A percentile compares a stretch with the other conserved stretches of the same genome.
phyloP scores from a whole-genome alignment of 2,113 vertebrate species.

The Aphyosemion australe region DNA sequence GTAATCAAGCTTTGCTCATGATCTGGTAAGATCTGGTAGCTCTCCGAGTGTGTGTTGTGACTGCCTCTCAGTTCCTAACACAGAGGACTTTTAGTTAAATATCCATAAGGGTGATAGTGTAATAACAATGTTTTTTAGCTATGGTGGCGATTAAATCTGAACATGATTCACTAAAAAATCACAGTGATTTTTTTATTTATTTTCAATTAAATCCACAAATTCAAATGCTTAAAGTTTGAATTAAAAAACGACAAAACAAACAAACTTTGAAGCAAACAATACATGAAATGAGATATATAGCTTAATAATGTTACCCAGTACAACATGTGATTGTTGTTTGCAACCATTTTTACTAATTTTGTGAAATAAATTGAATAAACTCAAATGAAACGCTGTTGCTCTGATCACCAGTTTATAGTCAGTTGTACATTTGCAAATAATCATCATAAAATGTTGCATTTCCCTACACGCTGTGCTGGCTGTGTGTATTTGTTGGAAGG shows the following conservation, averaged over 20 bases:
- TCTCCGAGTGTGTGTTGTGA: no score
- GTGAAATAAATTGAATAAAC: not conserved
- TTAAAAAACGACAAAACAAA: not conserved
- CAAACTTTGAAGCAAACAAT: not conserved
- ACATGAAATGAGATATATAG: not conserved
- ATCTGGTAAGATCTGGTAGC: no score
- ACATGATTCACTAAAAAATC: no score
- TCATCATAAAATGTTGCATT: not conserved
- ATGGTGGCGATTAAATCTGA: no score
- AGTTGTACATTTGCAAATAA: not conserved
- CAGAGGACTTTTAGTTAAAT: no score
- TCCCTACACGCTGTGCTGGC: not conserved
- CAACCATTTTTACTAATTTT: not conserved
- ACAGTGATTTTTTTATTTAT: no score
- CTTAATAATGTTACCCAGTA: not conserved
- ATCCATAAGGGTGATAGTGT: no score
- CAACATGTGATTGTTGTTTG: no score
- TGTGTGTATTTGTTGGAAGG: not conserved
- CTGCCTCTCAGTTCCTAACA: no score
- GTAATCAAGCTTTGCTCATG: no score
- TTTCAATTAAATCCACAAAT: not conserved
- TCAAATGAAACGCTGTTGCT: not conserved
- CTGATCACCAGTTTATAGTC: not conserved
- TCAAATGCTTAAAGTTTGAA: no score
- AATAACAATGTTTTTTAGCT: no score